phyloP scores from a whole-genome alignment of 92 coral and sea anemone genomes.

The Parazoanthus swiftii region DNA sequence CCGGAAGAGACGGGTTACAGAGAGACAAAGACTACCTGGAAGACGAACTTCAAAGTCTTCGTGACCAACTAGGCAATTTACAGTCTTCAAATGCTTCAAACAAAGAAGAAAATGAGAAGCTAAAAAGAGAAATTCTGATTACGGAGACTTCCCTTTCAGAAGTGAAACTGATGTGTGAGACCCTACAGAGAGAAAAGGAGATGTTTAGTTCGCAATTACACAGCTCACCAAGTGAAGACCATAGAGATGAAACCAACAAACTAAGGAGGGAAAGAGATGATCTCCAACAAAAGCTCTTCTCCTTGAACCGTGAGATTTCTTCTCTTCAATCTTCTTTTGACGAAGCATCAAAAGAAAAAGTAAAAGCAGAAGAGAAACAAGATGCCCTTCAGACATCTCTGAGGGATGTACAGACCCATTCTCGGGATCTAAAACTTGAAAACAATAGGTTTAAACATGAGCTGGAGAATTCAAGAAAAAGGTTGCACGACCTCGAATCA shows the following conservation, averaged over 20 bases:
- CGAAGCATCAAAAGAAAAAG: conserved; percentile 51
- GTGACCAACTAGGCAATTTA: conserved; percentile 50
- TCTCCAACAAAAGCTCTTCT: conserved; percentile 53
- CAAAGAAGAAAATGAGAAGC: conserved; percentile 59
- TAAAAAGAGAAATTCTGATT: conserved; percentile 47
- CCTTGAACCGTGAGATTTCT: conserved; percentile 52
- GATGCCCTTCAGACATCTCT: conserved; percentile 44
- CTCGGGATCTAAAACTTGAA: conserved; percentile 57
- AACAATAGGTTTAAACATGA: conserved; percentile 55
- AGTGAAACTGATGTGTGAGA: conserved; percentile 57
- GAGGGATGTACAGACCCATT: conserved; percentile 41
- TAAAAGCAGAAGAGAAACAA: conserved; percentile 57
- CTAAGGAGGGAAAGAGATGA: conserved; percentile 60
- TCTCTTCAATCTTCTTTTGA: conserved; percentile 46
- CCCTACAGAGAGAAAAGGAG: conserved; percentile 62
- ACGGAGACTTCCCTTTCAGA: conserved; percentile 65
- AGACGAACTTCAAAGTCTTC: conserved; percentile 49
- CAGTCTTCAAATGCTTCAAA: conserved; percentile 45
- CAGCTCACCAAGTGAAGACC: conserved; percentile 47
- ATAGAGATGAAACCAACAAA: conserved; percentile 47
- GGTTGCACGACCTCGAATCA: conserved; percentile 51
- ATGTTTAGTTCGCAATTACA: conserved; percentile 52
- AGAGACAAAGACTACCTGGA: conserved; percentile 57
- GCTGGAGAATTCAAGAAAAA: conserved; percentile 49
- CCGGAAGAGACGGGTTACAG: conserved; percentile 48